Evolutionary conservation across 2,797 vertebrate species (phyloP).

Genomic region (Synanceia verrucosa): DNA sequence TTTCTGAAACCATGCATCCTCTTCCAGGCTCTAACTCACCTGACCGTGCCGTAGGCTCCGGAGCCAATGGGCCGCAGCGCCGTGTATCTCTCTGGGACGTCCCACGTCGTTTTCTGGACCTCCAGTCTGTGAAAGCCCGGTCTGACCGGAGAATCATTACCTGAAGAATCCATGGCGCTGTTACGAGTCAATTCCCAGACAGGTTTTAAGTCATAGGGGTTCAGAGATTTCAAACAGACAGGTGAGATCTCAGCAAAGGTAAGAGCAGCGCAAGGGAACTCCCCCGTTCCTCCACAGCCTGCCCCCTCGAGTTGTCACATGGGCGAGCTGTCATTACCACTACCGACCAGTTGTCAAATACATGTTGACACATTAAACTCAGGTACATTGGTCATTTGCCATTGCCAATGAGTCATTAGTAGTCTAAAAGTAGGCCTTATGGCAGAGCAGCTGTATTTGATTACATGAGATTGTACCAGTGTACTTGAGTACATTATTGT

Average conservation of each 20-base stretch:
- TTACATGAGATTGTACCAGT: neutral
- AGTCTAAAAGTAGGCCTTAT: too few species aligned
- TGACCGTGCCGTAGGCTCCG: constrained; percentile 87
- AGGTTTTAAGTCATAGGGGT: neutral
- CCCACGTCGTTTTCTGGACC: constrained; percentile 86
- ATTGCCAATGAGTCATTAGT: too few species aligned
- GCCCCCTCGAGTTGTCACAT: neutral
- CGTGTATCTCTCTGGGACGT: constrained; percentile 78
- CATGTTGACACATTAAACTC: neutral
- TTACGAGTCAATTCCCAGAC: neutral
- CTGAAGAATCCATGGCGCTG: constrained; percentile 50
- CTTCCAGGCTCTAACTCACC: constrained; percentile 73
- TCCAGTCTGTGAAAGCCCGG: constrained; percentile 79
- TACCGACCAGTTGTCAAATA: neutral
- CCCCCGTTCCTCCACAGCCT: constrained; percentile 30
- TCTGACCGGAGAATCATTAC: constrained; percentile 66
- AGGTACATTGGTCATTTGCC: too few species aligned
- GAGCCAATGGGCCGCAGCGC: constrained; percentile 80
- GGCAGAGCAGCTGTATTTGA: too few species aligned
- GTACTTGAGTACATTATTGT: too few species aligned
- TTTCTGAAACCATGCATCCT: accelerated
- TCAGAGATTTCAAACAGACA: constrained; percentile 21
- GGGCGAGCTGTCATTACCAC: neutral
- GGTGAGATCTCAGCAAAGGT: constrained; percentile 52
- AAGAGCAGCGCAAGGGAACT: constrained; percentile 27